phyloP scores from a whole-genome alignment of 2,888 invertebrate species.

The Andrena bucephala region DNA sequence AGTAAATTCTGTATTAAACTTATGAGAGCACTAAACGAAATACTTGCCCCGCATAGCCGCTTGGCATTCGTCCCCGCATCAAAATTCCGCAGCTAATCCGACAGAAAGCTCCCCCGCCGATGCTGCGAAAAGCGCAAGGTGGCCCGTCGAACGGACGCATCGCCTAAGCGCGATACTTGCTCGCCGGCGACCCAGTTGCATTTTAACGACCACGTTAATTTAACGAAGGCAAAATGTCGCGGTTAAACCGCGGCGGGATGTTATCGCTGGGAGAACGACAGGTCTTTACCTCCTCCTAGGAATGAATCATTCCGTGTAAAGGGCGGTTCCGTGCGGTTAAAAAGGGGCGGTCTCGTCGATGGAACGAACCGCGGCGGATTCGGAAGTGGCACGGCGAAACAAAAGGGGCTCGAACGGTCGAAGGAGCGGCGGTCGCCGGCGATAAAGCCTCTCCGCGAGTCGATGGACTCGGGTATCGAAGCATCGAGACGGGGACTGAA shows the following conservation, averaged over 20 bases:
- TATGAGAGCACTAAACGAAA: neutral
- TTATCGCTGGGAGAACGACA: constrained; percentile 52
- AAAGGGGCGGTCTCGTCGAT: constrained; percentile 14
- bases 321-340: constrained; percentile 37
- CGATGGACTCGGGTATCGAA: neutral
- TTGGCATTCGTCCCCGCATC: neutral
- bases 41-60: neutral
- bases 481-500: neutral
- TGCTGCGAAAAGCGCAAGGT: constrained; percentile 29
- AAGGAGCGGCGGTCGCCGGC: neutral
- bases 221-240: constrained; percentile 70
- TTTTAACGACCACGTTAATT: constrained; percentile 79
- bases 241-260: constrained; percentile 64
- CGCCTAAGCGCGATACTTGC: constrained; percentile 14
- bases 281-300: constrained; percentile 20
- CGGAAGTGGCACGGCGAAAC: neutral
- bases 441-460: neutral
- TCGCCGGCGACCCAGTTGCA: constrained; percentile 67
- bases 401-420: constrained; percentile 12
- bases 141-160: constrained; percentile 31
- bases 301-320: constrained; percentile 57
- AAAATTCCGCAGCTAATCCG: constrained; percentile 9
- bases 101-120: neutral
- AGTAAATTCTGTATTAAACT: neutral
- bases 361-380: neutral